Conservation (phyloP, 2,888 invertebrate genomes). For the Eupeodes latifasciatus region DNA sequence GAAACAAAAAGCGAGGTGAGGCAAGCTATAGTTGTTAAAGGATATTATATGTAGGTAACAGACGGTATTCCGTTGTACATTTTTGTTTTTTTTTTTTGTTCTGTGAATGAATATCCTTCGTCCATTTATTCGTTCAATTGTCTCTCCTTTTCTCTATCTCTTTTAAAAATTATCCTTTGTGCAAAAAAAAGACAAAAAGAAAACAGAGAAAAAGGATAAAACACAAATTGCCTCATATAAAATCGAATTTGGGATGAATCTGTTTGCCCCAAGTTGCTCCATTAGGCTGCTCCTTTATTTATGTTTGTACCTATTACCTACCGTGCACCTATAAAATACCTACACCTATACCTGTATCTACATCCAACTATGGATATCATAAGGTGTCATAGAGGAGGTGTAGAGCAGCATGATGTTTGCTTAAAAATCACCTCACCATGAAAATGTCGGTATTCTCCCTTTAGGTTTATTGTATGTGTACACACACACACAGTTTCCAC, state of each 20-base stretch:
- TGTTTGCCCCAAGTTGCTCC: slow-evolving; percentile 63
- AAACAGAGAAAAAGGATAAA: slow-evolving; percentile 33
- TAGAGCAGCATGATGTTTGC: slow-evolving; percentile 31
- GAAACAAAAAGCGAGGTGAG: too few relatives aligned
- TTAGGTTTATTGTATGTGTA: slow-evolving; percentile 51
- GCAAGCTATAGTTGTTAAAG: background rate
- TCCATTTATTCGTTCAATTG: background rate
- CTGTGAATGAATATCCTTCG: background rate
- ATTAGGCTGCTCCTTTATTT: slow-evolving; percentile 47
- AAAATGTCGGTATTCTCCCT: slow-evolving; percentile 33
- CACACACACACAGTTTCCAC: slow-evolving; percentile 8
- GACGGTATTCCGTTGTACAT: slow-evolving; percentile 16
- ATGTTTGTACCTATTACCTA: background rate
- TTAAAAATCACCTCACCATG: slow-evolving; percentile 62
- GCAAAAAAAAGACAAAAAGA: background rate
- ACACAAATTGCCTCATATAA: slow-evolving; percentile 63
- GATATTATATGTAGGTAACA: background rate
- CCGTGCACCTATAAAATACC: background rate
- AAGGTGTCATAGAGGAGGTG: slow-evolving; percentile 28
- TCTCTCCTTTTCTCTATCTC: background rate
- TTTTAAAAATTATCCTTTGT: background rate
- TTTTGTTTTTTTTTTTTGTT: slow-evolving; percentile 17
- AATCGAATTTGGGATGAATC: slow-evolving; percentile 64
- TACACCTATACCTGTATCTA: background rate
- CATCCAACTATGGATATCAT: background rate